Evolutionary conservation across 2,113 vertebrate genomes (phyloP).

Genomic region (Alexandromys fortis): DNA sequence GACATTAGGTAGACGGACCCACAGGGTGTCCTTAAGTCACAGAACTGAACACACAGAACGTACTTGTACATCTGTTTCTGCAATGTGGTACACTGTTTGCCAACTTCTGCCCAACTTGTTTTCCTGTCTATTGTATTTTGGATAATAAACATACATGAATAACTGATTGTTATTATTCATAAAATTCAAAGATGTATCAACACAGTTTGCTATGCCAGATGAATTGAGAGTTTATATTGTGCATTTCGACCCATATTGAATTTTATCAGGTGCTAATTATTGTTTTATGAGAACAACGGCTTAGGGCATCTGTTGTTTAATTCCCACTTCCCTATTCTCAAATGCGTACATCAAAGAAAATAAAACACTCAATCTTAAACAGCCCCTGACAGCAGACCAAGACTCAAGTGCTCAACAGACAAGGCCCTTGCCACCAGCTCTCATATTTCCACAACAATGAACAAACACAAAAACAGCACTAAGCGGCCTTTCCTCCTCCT

Average conservation of each 20-base stretch:
- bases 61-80: constrained; percentile 43
- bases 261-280: constrained; percentile 91
- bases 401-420: constrained; percentile 92
- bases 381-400: constrained; percentile 91
- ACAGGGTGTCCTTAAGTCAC: constrained; percentile 51
- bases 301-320: constrained; percentile 92
- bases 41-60: constrained; percentile 21
- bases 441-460: constrained; percentile 94
- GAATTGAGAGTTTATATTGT: constrained; percentile 76
- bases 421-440: constrained; percentile 93
- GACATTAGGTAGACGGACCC: constrained; percentile 67
- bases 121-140: constrained; percentile 17
- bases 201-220: constrained; percentile 72
- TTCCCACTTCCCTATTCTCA: constrained; percentile 92
- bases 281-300: constrained; percentile 89
- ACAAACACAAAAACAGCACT: constrained; percentile 93
- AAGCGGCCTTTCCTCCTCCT: constrained; percentile 90
- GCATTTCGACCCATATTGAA: constrained; percentile 83
- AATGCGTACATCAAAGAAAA: constrained; percentile 92
- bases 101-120: constrained; percentile 35
- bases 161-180: constrained; percentile 55
- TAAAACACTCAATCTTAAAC: constrained; percentile 92
- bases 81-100: neutral
- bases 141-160: constrained; percentile 46
- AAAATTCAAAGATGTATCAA: constrained; percentile 75